Conservation (phyloP, 1,140 invertebrate species). For the Trichoplusia ni region DNA sequence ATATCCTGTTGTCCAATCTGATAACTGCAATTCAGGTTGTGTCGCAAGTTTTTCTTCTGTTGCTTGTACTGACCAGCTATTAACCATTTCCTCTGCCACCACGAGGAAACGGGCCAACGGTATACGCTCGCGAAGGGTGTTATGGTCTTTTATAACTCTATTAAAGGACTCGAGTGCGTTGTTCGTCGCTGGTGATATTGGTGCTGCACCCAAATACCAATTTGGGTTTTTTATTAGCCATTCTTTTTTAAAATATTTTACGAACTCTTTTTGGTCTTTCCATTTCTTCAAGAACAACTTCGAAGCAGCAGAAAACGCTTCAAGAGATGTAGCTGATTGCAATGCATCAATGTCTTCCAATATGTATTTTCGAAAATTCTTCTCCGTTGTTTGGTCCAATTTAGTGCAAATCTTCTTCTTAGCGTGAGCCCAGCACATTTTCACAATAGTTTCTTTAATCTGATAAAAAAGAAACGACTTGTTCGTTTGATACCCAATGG, state of each 20-base stretch:
- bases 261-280: conserved; percentile 14
- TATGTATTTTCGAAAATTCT: conserved; percentile 9
- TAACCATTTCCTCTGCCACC: conserved; percentile 14
- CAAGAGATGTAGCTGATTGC: conserved; percentile 11
- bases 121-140: conserved; percentile 23
- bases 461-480: too few relatives aligned
- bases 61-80: conserved; percentile 9
- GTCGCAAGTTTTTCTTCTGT: not conserved
- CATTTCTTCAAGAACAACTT: conserved; percentile 20
- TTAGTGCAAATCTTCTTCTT: conserved; percentile 9
- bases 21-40: not conserved
- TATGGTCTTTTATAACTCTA: conserved; percentile 1
- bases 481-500: too few relatives aligned
- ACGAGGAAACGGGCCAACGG: conserved; percentile 11
- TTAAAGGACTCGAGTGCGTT: conserved; percentile 5
- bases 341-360: conserved; percentile 15
- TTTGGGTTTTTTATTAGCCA: conserved; percentile 25
- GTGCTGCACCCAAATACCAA: conserved; percentile 31
- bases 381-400: not conserved
- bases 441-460: not conserved
- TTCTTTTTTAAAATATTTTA: conserved; percentile 25
- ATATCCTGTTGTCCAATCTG: conserved; percentile 14
- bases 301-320: conserved; percentile 13
- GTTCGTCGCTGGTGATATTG: conserved; percentile 9
- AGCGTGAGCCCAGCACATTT: conserved; percentile 18